A percentile compares a stretch with the other conserved stretches of the same genome.
These are phyloP conservation scores for Sorex maritimensis DNA, from an alignment of 2,797 vertebrate genomes.

Conservation along the genomic window DNA sequence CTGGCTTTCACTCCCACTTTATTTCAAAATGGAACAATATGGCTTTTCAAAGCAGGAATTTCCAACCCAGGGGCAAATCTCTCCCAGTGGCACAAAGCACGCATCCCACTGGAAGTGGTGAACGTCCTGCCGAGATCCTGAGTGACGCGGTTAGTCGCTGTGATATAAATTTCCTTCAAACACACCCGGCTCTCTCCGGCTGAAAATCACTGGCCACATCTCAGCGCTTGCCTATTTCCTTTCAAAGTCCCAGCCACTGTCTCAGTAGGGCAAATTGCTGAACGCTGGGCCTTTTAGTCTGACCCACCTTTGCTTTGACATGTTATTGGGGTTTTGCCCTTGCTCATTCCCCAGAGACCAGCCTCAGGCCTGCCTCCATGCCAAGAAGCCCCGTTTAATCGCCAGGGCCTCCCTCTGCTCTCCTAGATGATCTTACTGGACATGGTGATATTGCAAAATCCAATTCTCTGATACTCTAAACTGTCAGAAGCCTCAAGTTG, in stretches of 20 bases:
- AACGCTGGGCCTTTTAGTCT: slow-evolving; percentile 41
- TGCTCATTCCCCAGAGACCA: neutral
- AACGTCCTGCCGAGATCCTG: neutral
- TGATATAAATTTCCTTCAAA: slow-evolving; percentile 72
- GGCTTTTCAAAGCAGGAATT: slow-evolving; percentile 68
- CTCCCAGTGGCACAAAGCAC: neutral
- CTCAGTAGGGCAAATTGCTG: slow-evolving; percentile 53
- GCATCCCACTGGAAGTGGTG: neutral
- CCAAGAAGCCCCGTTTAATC: neutral
- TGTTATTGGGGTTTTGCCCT: neutral
- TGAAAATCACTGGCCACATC: slow-evolving; percentile 58
- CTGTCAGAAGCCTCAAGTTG: neutral
- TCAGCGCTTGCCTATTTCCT: slow-evolving; percentile 67
- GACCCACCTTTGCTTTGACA: neutral
- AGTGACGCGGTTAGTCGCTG: neutral
- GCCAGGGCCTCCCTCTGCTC: neutral
- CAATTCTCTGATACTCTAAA: neutral
- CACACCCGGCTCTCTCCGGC: neutral
- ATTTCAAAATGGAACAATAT: slow-evolving; percentile 80
- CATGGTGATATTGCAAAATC: neutral
- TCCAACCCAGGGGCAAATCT: slow-evolving; percentile 43
- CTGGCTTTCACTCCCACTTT: slow-evolving; percentile 76
- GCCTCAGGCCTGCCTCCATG: neutral
- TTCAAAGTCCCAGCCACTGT: slow-evolving; percentile 23
- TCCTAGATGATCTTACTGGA: neutral